Conservation (phyloP, 2,113 vertebrate species). For the Myanophis thanlyinensis region DNA sequence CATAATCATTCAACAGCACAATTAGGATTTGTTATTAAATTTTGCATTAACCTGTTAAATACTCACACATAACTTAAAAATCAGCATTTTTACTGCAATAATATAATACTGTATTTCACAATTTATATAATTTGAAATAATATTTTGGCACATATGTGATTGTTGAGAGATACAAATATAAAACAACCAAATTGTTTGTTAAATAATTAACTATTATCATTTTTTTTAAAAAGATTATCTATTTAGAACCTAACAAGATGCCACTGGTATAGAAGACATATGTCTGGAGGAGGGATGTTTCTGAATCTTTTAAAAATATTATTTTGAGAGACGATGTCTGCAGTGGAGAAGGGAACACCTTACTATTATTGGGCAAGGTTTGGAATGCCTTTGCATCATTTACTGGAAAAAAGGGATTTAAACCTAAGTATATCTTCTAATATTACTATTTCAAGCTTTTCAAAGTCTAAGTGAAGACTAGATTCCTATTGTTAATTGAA, state of each 20-base stretch:
- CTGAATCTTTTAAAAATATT: neutral
- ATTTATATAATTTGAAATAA: constrained; percentile 19
- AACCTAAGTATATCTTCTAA: neutral
- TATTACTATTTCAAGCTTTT: neutral
- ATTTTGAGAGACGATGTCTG: neutral
- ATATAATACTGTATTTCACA: neutral
- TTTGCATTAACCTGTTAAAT: constrained; percentile 49
- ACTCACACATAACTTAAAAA: constrained; percentile 26
- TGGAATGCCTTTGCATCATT: neutral
- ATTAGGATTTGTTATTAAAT: constrained; percentile 38
- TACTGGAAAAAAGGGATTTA: neutral
- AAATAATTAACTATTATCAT: neutral
- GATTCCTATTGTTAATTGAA: neutral
- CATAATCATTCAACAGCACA: fast-evolving
- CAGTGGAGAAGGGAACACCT: neutral
- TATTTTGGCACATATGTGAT: neutral
- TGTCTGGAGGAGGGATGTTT: neutral
- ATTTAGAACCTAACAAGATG: neutral
- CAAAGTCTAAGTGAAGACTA: neutral
- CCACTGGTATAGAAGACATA: neutral
- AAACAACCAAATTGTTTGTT: neutral
- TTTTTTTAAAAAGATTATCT: neutral
- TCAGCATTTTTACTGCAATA: neutral
- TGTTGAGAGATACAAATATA: neutral
- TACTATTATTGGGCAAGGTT: neutral